Percentiles rank a stretch among this genome's conserved stretches.
phyloP scores from a whole-genome alignment of 2,888 invertebrate genomes.

The Tridacna crocea region DNA sequence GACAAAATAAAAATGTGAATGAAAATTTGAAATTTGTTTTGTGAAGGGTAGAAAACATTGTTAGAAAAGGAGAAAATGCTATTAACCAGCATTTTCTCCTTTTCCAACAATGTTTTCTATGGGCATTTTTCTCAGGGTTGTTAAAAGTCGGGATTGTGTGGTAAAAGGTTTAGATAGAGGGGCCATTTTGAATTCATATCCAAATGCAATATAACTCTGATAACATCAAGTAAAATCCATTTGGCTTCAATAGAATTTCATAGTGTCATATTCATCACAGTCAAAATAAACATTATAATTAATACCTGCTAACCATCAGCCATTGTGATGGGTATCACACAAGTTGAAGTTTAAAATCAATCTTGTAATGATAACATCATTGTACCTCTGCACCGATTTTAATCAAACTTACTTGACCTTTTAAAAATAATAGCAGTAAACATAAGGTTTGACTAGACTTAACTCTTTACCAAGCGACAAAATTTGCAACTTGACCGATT shows the following conservation, averaged over 20 bases:
- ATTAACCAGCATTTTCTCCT: too few species aligned
- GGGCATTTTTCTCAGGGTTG: too few species aligned
- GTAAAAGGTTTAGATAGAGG: too few species aligned
- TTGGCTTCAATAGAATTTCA: not conserved
- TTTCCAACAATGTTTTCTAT: too few species aligned
- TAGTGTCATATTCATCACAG: conserved; percentile 43
- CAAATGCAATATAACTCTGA: conserved; percentile 8
- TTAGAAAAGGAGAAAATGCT: too few species aligned
- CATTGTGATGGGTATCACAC: not conserved
- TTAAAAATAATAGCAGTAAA: not conserved
- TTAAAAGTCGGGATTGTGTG: too few species aligned
- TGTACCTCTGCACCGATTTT: not conserved
- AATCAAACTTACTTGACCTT: conserved; percentile 11
- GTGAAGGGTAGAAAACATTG: too few species aligned
- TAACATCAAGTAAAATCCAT: conserved; percentile 11
- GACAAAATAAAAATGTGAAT: too few species aligned
- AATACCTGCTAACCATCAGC: conserved; percentile 36
- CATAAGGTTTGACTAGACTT: too few species aligned
- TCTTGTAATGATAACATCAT: conserved; percentile 22
- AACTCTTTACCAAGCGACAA: too few species aligned
- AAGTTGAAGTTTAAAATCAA: conserved; percentile 13
- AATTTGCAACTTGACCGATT: too few species aligned
- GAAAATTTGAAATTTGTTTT: too few species aligned
- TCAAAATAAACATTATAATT: conserved; percentile 39
- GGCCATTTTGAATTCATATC: not conserved